phyloP scores from a whole-genome alignment of 2,797 vertebrate species.

The Natrix natrix region DNA sequence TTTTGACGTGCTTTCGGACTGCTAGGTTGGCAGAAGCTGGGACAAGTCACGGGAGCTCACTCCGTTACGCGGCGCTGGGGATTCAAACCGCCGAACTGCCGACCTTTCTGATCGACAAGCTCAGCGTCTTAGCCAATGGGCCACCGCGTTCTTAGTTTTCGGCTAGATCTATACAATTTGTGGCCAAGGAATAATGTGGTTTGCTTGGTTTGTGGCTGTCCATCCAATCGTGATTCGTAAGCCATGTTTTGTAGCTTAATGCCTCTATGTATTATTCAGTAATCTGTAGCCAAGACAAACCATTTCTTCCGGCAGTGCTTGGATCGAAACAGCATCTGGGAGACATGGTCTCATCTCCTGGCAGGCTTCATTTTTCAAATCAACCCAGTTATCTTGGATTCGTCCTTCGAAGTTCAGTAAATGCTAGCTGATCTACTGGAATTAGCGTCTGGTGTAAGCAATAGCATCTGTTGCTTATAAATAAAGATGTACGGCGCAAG shows the following conservation, averaged over 20 bases:
- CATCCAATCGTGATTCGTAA: neutral
- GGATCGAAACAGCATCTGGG: neutral
- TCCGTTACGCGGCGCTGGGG: too few relatives aligned
- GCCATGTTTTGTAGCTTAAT: neutral
- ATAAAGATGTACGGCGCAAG: neutral
- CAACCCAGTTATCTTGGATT: neutral
- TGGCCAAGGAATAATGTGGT: neutral
- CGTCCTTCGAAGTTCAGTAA: neutral
- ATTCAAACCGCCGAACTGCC: too few relatives aligned
- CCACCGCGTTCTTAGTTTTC: neutral
- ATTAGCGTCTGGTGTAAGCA: neutral
- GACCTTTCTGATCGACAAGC: too few relatives aligned
- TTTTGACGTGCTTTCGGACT: too few relatives aligned
- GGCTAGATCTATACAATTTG: neutral
- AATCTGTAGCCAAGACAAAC: neutral
- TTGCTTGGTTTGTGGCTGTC: neutral
- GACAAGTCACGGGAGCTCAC: too few relatives aligned
- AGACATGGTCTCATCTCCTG: neutral
- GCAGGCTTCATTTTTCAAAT: neutral
- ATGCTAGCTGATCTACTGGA: neutral
- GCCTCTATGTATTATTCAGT: neutral
- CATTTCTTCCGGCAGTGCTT: neutral
- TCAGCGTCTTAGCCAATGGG: too few relatives aligned
- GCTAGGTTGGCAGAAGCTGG: too few relatives aligned
- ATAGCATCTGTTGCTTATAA: neutral